Evolutionary conservation across 2,888 invertebrate genomes (phyloP), one percentile per base, ranked within the genome.

Genomic region (Cloeon dipterum): DNA sequence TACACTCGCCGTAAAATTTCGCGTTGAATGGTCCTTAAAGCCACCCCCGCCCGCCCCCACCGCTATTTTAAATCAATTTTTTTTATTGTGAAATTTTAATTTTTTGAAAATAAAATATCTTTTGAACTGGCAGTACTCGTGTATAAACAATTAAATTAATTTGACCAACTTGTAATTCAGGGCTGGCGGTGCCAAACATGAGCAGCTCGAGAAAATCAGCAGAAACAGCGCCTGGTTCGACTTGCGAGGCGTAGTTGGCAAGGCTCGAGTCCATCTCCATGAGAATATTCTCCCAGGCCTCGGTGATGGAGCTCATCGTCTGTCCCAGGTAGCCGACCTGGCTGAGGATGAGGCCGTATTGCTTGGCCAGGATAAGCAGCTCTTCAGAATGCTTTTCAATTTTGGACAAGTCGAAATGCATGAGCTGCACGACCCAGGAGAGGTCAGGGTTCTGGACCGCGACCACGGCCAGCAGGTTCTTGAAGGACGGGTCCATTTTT

Each of bases 221-320:
- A 11, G 86, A 79, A 11, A 91, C 74, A 32, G 77, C 75, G 33
- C 83, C 83, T 48, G 74, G 71, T 4, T 75, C 69, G 36, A 78
- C 75, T 41, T 70, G 70, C 41, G 76, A 72, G 10, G 86, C 88
- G 62, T 88, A 91, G 45, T 75, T 74, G 2, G 81, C 73, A 47
- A 94, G 66, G 59, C 93, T 93, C 34, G 79, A 75, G 52, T 93
- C 91, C 74, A 93, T 83, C 61, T 93, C 91, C 32, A 89, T 54
- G 25, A 93, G 62, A 48, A 91, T 85, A 43, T 82, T 86, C 53
- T 93, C 93, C 88, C 89, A 93, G 1, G 88, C 81, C 57, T 91
- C 91, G 26, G 69, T 74, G 44, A 88, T 75, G 5, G 77, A 74
- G 45, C 70, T 68, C 56, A 86, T 74, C 0, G 83, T 81, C 45